phyloP scores from a whole-genome alignment of 2,113 vertebrate species.

The Australoheros scitulus region DNA sequence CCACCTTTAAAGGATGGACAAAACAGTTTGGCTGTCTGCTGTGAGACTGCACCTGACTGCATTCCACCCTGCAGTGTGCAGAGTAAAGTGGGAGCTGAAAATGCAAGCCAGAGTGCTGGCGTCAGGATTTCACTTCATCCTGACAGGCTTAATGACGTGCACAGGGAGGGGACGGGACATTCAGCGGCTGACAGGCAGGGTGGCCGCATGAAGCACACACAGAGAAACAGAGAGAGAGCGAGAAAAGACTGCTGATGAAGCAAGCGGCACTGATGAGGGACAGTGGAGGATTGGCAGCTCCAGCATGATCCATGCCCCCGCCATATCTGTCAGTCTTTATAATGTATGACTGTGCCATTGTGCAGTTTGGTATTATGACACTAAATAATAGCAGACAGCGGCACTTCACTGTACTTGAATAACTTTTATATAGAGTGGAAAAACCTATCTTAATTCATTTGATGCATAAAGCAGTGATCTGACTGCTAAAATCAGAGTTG shows the following conservation, averaged over 20 bases:
- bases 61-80: constrained; percentile 9
- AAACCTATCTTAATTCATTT: not conserved
- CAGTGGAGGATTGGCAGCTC: constrained; percentile 45
- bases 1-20: constrained; percentile 14
- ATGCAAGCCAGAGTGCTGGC: constrained; percentile 57
- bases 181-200: constrained; percentile 58
- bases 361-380: not conserved
- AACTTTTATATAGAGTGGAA: not conserved
- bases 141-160: constrained; percentile 67
- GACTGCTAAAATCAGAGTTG: not conserved
- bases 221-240: constrained; percentile 12
- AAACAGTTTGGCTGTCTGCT: not conserved
- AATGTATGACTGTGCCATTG: constrained; percentile 11
- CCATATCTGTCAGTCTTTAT: constrained; percentile 33
- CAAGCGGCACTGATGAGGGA: constrained; percentile 39
- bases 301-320: constrained; percentile 46
- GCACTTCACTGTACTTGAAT: not conserved
- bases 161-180: constrained; percentile 45
- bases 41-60: constrained; percentile 1
- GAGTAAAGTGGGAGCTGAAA: constrained; percentile 31
- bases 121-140: constrained; percentile 64
- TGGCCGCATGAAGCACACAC: constrained; percentile 22
- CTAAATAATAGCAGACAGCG: not conserved
- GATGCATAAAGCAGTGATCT: not conserved
- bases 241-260: constrained; percentile 61